phyloP scores from a whole-genome alignment of 2,888 invertebrate genomes.

The Caenorhabditis parvicauda region DNA sequence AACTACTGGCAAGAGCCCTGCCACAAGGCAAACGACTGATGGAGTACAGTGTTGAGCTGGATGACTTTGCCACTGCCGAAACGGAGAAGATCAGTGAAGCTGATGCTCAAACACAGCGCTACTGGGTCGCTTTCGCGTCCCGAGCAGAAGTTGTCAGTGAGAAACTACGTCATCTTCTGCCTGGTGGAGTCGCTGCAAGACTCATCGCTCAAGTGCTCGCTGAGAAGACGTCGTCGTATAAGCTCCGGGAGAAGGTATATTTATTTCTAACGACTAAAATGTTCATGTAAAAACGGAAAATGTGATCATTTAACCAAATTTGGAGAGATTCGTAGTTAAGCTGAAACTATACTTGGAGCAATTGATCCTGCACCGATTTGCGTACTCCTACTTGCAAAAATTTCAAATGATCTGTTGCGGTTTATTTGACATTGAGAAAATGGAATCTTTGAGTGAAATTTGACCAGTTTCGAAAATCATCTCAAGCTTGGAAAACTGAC shows the following conservation, averaged over 20 bases:
- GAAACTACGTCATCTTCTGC: conserved; percentile 70
- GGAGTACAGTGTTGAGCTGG: conserved; percentile 40
- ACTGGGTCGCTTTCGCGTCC: conserved; percentile 45
- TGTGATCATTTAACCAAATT: too few species aligned
- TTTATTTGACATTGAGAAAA: too few species aligned
- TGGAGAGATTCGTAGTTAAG: too few species aligned
- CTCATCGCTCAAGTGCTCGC: conserved; percentile 74
- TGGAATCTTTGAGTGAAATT: too few species aligned
- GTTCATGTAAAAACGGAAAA: too few species aligned
- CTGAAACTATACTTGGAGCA: too few species aligned
- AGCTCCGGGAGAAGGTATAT: conserved; percentile 71
- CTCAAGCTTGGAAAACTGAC: too few species aligned
- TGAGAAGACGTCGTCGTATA: conserved; percentile 62
- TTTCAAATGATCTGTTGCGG: too few species aligned
- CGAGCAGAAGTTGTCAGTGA: conserved; percentile 48
- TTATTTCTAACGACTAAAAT: conserved; percentile 67
- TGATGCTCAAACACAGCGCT: conserved; percentile 33
- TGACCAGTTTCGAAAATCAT: too few species aligned
- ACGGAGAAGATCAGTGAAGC: conserved; percentile 25
- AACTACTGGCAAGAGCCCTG: conserved; percentile 34
- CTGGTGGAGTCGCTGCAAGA: conserved; percentile 76
- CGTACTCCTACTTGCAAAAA: too few species aligned
- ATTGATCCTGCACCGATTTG: too few species aligned
- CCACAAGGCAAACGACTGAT: conserved; percentile 45
- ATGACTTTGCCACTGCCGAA: conserved; percentile 44